These are phyloP conservation scores for Physella acuta DNA, from an alignment of 1,140 invertebrate species.

Conservation along the genomic window DNA sequence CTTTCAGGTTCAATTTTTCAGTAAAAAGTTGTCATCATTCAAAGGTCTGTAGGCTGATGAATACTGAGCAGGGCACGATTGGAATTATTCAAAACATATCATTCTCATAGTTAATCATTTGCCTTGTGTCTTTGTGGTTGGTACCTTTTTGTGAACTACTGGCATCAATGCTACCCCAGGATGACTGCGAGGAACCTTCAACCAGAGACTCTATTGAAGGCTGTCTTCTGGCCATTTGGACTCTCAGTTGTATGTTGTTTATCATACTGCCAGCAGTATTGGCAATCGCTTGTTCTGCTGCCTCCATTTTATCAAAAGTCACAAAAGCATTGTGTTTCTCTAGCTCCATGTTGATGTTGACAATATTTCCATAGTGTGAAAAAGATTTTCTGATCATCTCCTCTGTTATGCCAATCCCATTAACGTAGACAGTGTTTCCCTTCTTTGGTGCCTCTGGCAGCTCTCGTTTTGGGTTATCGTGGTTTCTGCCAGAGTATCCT, in stretches of 20 bases:
- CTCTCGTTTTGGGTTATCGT: slow-evolving; percentile 46
- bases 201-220: slow-evolving; percentile 78
- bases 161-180: slow-evolving; percentile 79
- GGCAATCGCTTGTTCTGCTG: slow-evolving; percentile 81
- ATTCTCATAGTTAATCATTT: slow-evolving; percentile 55
- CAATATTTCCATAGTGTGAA: slow-evolving; percentile 75
- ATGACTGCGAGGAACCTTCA: slow-evolving; percentile 75
- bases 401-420: slow-evolving; percentile 79
- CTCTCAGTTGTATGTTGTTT: slow-evolving; percentile 76
- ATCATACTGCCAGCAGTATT: slow-evolving; percentile 83
- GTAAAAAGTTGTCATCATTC: too few relatives aligned
- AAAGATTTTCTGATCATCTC: slow-evolving; percentile 81
- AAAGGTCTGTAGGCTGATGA: too few relatives aligned
- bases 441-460: slow-evolving; percentile 65
- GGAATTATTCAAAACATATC: too few relatives aligned
- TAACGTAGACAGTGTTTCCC: slow-evolving; percentile 84
- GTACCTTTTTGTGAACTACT: slow-evolving; percentile 78
- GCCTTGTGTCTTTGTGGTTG: slow-evolving; percentile 50
- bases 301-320: slow-evolving; percentile 87
- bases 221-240: slow-evolving; percentile 79
- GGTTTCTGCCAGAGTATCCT: slow-evolving; percentile 21
- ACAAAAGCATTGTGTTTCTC: slow-evolving; percentile 90
- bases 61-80: too few relatives aligned
- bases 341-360: slow-evolving; percentile 86
- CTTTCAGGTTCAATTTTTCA: too few relatives aligned